Percentiles rank a stretch among this genome's conserved stretches.
Conservation (phyloP, 35 echinoderm and acorn worm species). For the Apostichopus californicus region DNA sequence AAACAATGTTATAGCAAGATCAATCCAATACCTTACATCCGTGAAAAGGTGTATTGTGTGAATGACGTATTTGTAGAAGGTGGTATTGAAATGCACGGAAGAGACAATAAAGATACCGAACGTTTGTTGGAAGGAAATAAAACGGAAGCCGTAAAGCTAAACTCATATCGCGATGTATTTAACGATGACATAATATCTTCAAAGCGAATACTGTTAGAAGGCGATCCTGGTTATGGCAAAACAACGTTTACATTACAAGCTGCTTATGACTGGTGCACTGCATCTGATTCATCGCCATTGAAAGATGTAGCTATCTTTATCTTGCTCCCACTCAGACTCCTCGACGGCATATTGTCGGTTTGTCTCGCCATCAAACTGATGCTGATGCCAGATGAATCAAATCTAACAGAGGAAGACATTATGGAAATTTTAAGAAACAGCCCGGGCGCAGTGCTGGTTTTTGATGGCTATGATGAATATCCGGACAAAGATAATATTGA, state of each 20-base stretch:
- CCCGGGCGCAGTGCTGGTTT: background rate
- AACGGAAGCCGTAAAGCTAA: background rate
- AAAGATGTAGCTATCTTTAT: background rate
- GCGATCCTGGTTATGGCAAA: constrained; percentile 5
- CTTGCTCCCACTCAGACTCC: background rate
- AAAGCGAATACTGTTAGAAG: background rate
- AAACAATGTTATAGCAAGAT: background rate
- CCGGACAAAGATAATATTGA: background rate
- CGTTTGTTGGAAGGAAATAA: background rate
- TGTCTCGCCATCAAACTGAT: background rate
- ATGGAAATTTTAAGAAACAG: background rate
- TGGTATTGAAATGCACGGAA: background rate
- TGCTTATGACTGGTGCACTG: background rate
- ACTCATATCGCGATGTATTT: background rate
- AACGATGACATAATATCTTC: background rate
- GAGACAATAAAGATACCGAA: background rate
- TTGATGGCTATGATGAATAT: constrained; percentile 25
- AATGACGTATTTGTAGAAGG: background rate
- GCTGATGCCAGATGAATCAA: background rate
- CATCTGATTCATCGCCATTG: background rate
- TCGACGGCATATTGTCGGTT: background rate
- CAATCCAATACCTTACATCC: background rate
- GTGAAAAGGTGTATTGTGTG: background rate
- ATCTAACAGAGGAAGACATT: background rate
- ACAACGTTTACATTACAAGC: background rate